phyloP scores from a whole-genome alignment of 2,888 invertebrate species.

The Yponomeuta plumbellus region DNA sequence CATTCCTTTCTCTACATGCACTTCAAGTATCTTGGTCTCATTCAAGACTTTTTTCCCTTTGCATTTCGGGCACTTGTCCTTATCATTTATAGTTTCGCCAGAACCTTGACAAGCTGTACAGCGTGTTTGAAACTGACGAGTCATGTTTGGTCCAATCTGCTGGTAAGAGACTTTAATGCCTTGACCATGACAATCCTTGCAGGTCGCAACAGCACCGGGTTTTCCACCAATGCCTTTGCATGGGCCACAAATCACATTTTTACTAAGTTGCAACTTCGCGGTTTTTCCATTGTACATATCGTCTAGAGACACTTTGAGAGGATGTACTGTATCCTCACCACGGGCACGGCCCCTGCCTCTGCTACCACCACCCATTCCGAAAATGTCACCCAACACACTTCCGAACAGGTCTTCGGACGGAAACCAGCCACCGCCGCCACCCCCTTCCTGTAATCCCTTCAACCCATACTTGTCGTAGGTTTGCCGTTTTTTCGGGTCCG shows the following conservation, averaged over 20 bases:
- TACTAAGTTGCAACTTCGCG: slow-evolving; percentile 86
- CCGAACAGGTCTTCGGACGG: slow-evolving; percentile 82
- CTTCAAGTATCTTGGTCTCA: slow-evolving; percentile 89
- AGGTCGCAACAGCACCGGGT: slow-evolving; percentile 79
- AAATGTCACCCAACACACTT: slow-evolving; percentile 77
- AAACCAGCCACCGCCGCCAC: slow-evolving; percentile 68
- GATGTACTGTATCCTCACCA: slow-evolving; percentile 90
- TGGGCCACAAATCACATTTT: slow-evolving; percentile 86
- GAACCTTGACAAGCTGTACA: slow-evolving; percentile 80
- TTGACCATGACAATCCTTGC: slow-evolving; percentile 85
- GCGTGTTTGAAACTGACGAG: slow-evolving; percentile 77
- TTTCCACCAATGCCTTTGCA: slow-evolving; percentile 88
- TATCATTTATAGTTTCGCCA: slow-evolving; percentile 86
- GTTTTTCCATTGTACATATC: slow-evolving; percentile 94
- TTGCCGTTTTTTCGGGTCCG: slow-evolving; percentile 90
- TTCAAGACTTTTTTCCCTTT: slow-evolving; percentile 89
- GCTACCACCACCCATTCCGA: slow-evolving; percentile 77
- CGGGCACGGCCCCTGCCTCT: slow-evolving; percentile 75
- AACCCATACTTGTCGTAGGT: slow-evolving; percentile 92
- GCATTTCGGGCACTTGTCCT: slow-evolving; percentile 89
- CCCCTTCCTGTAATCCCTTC: slow-evolving; percentile 91
- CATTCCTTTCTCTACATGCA: slow-evolving; percentile 94
- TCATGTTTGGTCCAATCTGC: slow-evolving; percentile 80
- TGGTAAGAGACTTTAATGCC: slow-evolving; percentile 85
- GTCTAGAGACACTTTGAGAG: slow-evolving; percentile 90